These are phyloP conservation scores for Neopipo cinnamomea DNA, from an alignment of 2,113 vertebrate species.

Conservation along the genomic window DNA sequence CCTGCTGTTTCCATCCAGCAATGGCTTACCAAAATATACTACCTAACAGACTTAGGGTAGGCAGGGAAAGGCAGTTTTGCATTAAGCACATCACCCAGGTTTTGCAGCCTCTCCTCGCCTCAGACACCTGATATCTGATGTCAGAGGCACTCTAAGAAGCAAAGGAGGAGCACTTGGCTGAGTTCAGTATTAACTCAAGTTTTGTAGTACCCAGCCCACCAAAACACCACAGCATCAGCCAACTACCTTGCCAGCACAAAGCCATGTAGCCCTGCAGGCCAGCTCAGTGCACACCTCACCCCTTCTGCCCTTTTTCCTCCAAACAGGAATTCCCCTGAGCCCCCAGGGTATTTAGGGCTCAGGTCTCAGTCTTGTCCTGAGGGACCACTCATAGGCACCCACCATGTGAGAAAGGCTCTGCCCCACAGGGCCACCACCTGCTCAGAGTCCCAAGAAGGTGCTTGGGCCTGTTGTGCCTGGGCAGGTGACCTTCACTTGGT, in stretches of 20 bases:
- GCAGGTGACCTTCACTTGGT: neutral
- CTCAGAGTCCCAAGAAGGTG: neutral
- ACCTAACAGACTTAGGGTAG: neutral
- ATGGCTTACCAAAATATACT: neutral
- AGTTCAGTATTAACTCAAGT: neutral
- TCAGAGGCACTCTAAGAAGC: neutral
- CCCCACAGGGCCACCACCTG: too few relatives aligned
- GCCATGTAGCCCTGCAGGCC: neutral
- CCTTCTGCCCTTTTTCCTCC: neutral
- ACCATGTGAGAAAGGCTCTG: neutral
- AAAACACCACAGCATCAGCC: neutral
- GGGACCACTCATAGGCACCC: too few relatives aligned
- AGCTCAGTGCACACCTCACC: neutral
- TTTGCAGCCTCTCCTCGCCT: neutral
- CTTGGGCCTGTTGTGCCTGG: neutral
- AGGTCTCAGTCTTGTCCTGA: neutral
- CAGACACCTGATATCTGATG: accelerated
- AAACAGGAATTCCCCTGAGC: neutral
- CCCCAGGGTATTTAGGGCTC: neutral
- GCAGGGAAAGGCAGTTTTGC: neutral
- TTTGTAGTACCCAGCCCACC: neutral
- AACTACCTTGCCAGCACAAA: too few relatives aligned
- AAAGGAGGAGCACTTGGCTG: too few relatives aligned
- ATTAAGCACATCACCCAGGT: neutral
- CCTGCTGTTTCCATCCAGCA: neutral